A percentile compares a stretch with the other conserved stretches of the same genome.
phyloP scores from a whole-genome alignment of 1,140 invertebrate genomes.

The Augochlora pura region DNA sequence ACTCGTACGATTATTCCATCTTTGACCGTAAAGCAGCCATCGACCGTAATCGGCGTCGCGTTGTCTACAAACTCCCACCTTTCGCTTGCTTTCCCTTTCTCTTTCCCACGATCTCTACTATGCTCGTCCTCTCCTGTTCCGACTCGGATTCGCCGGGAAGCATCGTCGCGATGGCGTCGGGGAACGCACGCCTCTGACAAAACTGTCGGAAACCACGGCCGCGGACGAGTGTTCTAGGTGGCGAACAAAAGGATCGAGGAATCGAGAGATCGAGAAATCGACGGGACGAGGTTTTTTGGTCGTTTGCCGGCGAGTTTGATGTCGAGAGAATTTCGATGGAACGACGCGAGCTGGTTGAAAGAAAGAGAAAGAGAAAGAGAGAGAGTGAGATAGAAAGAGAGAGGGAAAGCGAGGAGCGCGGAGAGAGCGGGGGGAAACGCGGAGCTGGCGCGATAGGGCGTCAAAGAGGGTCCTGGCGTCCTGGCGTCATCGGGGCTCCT shows the following conservation, averaged over 20 bases:
- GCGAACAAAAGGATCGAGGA: not conserved
- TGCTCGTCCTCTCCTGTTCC: not conserved
- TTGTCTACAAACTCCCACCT: not conserved
- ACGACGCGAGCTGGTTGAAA: not conserved
- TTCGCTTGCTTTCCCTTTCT: not conserved
- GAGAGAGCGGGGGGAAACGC: not conserved
- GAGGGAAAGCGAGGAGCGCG: no score
- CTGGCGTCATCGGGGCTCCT: conserved; percentile 58
- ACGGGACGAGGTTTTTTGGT: not conserved
- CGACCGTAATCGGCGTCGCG: conserved; percentile 11
- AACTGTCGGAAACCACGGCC: no score
- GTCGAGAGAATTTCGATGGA: no score
- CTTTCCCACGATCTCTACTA: not conserved
- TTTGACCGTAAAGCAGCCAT: conserved; percentile 59
- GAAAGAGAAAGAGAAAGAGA: no score
- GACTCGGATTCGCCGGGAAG: not conserved
- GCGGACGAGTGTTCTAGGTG: not conserved
- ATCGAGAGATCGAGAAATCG: not conserved
- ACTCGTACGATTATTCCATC: conserved; percentile 45
- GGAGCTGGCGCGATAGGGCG: conserved; percentile 32
- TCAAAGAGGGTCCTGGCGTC: conserved; percentile 51
- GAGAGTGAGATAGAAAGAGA: no score
- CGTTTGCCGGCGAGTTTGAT: not conserved
- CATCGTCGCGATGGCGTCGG: no score
- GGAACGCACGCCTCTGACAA: no score